Conservation (phyloP, 2,888 invertebrate genomes). For the Amphipyra berbera region DNA sequence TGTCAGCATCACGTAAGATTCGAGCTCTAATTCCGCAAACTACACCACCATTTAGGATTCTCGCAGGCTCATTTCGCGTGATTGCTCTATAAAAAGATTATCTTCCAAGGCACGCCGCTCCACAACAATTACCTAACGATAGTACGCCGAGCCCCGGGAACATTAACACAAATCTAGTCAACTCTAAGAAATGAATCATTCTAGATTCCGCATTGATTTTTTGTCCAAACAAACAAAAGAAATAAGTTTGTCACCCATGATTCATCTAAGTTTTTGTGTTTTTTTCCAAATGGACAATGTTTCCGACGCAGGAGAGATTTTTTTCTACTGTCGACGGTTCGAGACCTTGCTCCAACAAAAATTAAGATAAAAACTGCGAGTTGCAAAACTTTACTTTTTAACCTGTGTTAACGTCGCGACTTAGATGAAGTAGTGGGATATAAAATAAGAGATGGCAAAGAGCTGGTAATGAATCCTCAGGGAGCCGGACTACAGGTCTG, state of each 20-base stretch:
- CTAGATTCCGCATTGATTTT: constrained; percentile 40
- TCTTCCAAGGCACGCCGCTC: constrained; percentile 41
- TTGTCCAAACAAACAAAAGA: constrained; percentile 43
- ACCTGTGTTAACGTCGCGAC: constrained; percentile 25
- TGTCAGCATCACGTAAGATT: constrained; percentile 13
- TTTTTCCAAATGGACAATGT: constrained; percentile 27
- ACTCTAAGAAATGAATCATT: constrained; percentile 47
- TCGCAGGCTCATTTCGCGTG: constrained; percentile 42
- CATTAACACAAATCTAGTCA: constrained; percentile 39
- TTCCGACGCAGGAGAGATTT: constrained; percentile 23
- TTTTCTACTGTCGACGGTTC: constrained; percentile 17
- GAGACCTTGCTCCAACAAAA: constrained; percentile 38
- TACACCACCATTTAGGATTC: constrained; percentile 39
- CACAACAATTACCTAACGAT: constrained; percentile 43
- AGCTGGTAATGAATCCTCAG: constrained; percentile 30
- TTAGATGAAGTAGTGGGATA: constrained; percentile 31
- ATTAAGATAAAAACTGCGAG: constrained; percentile 37
- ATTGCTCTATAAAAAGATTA: constrained; percentile 64
- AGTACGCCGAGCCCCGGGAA: constrained; percentile 15
- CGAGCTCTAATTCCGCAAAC: constrained; percentile 35
- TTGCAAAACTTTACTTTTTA: constrained; percentile 34
- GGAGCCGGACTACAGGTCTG: constrained; percentile 19
- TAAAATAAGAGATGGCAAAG: constrained; percentile 23
- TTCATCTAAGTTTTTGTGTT: constrained; percentile 41
- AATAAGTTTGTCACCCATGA: constrained; percentile 48